Evolutionary conservation across 2,113 vertebrate species (phyloP).

Genomic region (Erythrolamprus reginae): DNA sequence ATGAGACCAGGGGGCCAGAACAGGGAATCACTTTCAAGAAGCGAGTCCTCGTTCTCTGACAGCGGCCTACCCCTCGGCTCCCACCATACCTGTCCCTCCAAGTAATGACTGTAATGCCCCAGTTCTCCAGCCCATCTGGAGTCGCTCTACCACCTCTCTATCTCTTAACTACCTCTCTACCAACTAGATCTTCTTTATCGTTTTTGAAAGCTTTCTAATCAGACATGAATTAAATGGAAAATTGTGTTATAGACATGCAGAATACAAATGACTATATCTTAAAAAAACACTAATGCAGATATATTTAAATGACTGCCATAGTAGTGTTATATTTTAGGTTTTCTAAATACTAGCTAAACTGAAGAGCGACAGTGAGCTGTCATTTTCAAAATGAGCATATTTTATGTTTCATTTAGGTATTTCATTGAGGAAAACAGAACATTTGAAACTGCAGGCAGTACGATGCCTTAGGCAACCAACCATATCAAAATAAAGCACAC

Average conservation of each 20-base stretch:
- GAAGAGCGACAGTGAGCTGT: constrained; percentile 5
- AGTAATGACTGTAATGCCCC: too few relatives aligned
- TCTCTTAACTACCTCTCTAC: not conserved
- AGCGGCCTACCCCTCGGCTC: too few relatives aligned
- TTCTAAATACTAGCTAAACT: not conserved
- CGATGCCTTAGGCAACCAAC: constrained; percentile 56
- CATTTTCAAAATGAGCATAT: constrained; percentile 44
- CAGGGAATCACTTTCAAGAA: too few relatives aligned
- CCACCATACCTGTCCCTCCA: too few relatives aligned
- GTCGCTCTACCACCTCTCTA: too few relatives aligned
- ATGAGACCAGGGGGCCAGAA: too few relatives aligned
- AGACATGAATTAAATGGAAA: constrained; percentile 20
- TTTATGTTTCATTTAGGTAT: constrained; percentile 53
- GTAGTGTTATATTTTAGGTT: constrained; percentile 12
- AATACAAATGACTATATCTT: constrained; percentile 27
- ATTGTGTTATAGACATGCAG: constrained; percentile 2
- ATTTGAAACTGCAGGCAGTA: constrained; percentile 55
- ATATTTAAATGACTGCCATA: not conserved
- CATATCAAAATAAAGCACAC: constrained; percentile 63
- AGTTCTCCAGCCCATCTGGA: too few relatives aligned
- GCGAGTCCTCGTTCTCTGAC: too few relatives aligned
- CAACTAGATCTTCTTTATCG: not conserved
- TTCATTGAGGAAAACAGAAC: constrained; percentile 62
- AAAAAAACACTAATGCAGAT: constrained; percentile 15
- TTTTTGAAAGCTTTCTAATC: not conserved